Evolutionary conservation across 2,797 vertebrate species (phyloP), one percentile per base, ranked within the genome.

Genomic region (Lagorchestes hirsutus): DNA sequence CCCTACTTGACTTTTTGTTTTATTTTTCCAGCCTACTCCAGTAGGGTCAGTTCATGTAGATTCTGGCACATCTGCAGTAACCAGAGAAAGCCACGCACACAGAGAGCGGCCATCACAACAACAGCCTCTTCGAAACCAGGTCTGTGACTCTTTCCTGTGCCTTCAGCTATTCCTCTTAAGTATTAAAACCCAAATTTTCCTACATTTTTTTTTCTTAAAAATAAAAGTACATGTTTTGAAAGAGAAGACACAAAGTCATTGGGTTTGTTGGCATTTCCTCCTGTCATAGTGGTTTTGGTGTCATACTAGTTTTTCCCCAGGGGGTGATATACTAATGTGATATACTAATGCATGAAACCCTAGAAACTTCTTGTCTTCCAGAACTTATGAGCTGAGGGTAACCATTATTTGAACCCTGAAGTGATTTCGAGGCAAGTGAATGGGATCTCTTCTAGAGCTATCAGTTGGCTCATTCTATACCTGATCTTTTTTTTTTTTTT

Each of bases 41-140:
- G 99, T 99, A 97, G 99, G 99, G 92, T 99, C 99, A 90, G 99
- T 99, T 97, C 99, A 99, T 1, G 99, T 99, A 94, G 99, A 99
- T 98, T 99, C 99, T 13, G 99, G 99, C 97, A 99, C 99, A 0
- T 99, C 99, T 6, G 99, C 99, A 56, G 98, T 99, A 98, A 99
- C 99, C 0, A 99, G 99, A 98, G 99, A 99, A 96, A 99, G 99
- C 98, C 99, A 99, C 94, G 54, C 99, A 62, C 99, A 99, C 97
- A 99, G 99, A 98, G 99, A 99, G 91, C 99, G 99, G 52, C 99
- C 99, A 12, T 99, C 99, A 0, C 99, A 99, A 96, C 99, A 99
- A 74, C 99, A 99, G 96, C 99, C 99, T 54, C 99, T 99, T 62
- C 99, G 99, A 98, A 99, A 99, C 98, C 99, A 99, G 99, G 99